A percentile compares a stretch with the other conserved stretches of the same genome.
Conservation (phyloP, 2,888 invertebrate genomes). For the Yponomeuta evonymella region DNA sequence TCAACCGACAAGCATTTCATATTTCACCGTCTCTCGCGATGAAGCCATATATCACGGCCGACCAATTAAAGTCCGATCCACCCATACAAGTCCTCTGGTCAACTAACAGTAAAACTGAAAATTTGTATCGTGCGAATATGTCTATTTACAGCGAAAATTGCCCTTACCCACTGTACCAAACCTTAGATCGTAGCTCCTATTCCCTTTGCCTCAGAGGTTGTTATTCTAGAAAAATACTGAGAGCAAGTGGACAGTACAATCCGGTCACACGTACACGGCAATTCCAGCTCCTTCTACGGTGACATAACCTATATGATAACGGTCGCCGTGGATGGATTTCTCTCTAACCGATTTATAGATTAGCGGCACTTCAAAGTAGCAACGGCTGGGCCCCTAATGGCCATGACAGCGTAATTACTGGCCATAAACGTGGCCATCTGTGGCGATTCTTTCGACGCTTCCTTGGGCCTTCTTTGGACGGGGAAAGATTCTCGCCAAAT, state of each 20-base stretch:
- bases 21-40: background rate
- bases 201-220: background rate
- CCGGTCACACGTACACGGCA: constrained; percentile 36
- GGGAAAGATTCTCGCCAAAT: background rate
- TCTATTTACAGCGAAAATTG: constrained; percentile 37
- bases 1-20: no score
- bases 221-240: background rate
- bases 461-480: constrained; percentile 1
- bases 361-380: constrained; percentile 26
- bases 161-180: constrained; percentile 20
- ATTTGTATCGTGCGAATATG: constrained; percentile 28
- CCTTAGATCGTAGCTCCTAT: background rate
- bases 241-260: constrained; percentile 14
- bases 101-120: constrained; percentile 48
- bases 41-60: background rate
- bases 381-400: constrained; percentile 6
- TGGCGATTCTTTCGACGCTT: constrained; percentile 12
- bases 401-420: constrained; percentile 18
- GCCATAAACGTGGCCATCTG: constrained; percentile 10
- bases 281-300: constrained; percentile 46
- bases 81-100: background rate
- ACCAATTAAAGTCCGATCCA: background rate
- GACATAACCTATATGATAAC: constrained; percentile 61
- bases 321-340: constrained; percentile 44
- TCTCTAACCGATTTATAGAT: constrained; percentile 32